Conservation (phyloP, 2,888 invertebrate species). For the Agonopterix arenella region DNA sequence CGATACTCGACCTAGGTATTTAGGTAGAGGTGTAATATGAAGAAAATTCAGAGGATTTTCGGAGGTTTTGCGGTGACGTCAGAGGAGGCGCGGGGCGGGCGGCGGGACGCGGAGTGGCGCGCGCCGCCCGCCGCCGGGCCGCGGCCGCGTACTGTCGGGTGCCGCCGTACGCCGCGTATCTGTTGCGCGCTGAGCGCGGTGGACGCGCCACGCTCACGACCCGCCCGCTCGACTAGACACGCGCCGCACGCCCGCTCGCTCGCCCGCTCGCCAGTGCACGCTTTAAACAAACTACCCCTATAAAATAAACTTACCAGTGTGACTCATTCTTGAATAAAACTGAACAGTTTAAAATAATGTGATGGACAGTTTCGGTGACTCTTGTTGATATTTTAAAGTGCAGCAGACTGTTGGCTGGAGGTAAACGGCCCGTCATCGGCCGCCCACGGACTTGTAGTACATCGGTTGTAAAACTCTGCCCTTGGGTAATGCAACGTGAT, state of each 20-base stretch:
- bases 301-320: constrained; percentile 13
- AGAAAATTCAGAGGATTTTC: constrained; percentile 32
- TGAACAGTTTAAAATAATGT: no score
- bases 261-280: constrained; percentile 23
- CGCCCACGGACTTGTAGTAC: constrained; percentile 60
- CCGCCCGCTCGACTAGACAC: constrained; percentile 2
- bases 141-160: constrained; percentile 16
- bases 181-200: constrained; percentile 67
- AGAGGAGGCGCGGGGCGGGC: constrained; percentile 31
- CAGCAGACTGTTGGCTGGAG: constrained; percentile 29
- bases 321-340: constrained; percentile 1
- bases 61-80: constrained; percentile 68
- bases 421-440: constrained; percentile 51
- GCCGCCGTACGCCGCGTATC: constrained; percentile 49
- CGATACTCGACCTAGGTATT: no score
- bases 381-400: constrained; percentile 34
- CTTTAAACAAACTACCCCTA: constrained; percentile 55
- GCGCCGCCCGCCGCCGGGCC: constrained; percentile 26
- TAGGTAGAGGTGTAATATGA: neutral
- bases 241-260: constrained; percentile 20
- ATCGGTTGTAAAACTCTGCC: constrained; percentile 42
- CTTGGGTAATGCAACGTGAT: constrained; percentile 42
- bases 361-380: constrained; percentile 24
- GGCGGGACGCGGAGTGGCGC: constrained; percentile 36
- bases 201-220: constrained; percentile 38